A percentile compares a stretch with the other conserved stretches of the same genome.
Conservation (phyloP, 1,140 invertebrate genomes). For the Drosophila setifemur region DNA sequence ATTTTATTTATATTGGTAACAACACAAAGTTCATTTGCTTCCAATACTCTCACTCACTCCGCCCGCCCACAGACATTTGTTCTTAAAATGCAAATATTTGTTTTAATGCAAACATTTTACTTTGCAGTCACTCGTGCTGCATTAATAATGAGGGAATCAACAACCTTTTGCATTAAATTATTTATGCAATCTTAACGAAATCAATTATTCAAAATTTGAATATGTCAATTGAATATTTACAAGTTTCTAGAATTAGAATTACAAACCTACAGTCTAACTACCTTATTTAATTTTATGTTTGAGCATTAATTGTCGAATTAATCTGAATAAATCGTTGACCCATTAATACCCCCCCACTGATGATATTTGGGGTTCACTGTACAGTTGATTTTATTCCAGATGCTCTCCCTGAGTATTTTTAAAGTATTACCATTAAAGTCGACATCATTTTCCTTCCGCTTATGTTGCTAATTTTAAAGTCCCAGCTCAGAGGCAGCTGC, state of each 20-base stretch:
- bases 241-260: not conserved
- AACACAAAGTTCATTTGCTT: constrained; percentile 3
- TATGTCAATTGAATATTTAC: not conserved
- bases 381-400: constrained; percentile 5
- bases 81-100: constrained; percentile 14
- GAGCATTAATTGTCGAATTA: not conserved
- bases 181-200: constrained; percentile 10
- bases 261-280: not conserved
- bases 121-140: constrained; percentile 10
- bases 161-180: constrained; percentile 36
- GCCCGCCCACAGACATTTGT: not conserved
- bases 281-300: not conserved
- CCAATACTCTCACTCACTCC: not conserved
- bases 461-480: constrained; percentile 35
- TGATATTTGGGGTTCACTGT: constrained; percentile 17
- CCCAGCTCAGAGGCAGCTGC: constrained; percentile 7
- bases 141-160: constrained; percentile 35
- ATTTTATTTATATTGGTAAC: not conserved
- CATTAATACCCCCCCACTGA: not conserved
- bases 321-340: not conserved
- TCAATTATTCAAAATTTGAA: not conserved
- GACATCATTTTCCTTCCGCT: constrained; percentile 31
- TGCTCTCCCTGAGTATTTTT: constrained; percentile 17
- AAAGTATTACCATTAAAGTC: constrained; percentile 3
- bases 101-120: constrained; percentile 10